Conservation (phyloP, 2,113 vertebrate species). For the Gobiocypris rarus region DNA sequence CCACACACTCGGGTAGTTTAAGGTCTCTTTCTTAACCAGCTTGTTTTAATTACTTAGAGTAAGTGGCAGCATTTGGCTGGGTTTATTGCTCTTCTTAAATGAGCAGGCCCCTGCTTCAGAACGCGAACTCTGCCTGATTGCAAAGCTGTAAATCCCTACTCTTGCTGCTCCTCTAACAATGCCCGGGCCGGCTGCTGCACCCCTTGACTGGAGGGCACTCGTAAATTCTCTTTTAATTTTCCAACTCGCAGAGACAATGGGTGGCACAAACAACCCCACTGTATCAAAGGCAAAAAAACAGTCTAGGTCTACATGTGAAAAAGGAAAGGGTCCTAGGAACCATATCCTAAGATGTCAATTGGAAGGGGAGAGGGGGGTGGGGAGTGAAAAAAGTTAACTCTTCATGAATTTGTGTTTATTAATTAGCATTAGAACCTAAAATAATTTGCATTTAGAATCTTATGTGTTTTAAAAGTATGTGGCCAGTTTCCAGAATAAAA, state of each 20-base stretch:
- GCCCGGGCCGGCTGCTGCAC: conserved; percentile 62
- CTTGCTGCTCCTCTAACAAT: conserved; percentile 68
- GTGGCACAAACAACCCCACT: conserved; percentile 34
- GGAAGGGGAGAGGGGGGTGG: no score
- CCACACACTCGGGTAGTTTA: conserved; percentile 71
- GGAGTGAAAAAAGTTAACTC: no score
- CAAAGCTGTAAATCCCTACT: conserved; percentile 73
- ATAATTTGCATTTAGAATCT: not conserved
- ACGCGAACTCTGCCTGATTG: conserved; percentile 72
- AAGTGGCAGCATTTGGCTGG: conserved; percentile 80
- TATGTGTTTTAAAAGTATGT: not conserved
- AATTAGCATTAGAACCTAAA: not conserved
- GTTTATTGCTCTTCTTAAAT: conserved; percentile 78
- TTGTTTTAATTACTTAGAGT: conserved; percentile 85
- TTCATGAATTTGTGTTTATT: not conserved
- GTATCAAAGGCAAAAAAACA: conserved; percentile 26
- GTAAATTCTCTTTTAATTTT: conserved; percentile 63
- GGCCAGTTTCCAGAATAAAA: not conserved
- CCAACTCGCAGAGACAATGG: conserved; percentile 50
- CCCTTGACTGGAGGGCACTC: conserved; percentile 57
- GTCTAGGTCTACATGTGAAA: conserved; percentile 1
- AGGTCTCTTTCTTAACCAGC: conserved; percentile 73
- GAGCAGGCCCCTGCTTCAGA: conserved; percentile 67
- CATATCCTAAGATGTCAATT: conserved; percentile 3
- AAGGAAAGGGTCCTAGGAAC: not conserved